Base-by-base conservation (phyloP, 2,113 vertebrate species). In the Takifugu flavidus region DNA sequence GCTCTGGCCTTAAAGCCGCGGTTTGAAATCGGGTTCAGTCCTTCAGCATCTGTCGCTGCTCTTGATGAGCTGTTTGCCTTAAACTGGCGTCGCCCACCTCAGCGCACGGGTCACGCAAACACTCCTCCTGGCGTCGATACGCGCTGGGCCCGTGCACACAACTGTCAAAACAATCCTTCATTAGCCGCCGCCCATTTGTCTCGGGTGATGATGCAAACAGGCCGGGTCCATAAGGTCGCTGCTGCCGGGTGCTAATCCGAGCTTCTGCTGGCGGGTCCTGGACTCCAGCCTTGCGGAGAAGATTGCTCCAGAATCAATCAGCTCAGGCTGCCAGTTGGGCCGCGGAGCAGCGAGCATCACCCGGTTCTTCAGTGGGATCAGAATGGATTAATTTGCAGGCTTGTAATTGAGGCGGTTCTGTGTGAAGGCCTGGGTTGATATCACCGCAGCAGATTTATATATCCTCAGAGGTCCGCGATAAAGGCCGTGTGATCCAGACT, bases 321-420 rank as follows among this genome's bases (percentile, higher is more conserved):
- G 89, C 88, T 87, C 85, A 90, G 89, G 74, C 88, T 88, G 88
- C 71, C 75, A 86, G 83, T 78, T 91, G 90, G 91, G 91, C 82
- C 90, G 84, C 79, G 59, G 91, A 89, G 91, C 91, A 90, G 88
- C 64, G 79, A 84, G 92, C 89, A 89, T 77, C 83, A 87, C 89
- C 90, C 86, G 74, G 86, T 85, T 91, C 89, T 90, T 90, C 89
- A 81, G 73, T 75, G 69, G 92, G 90, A 90, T 94, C 91, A 92
- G 86, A 85, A 86, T 84, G 88, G 92, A 94, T 95, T 94, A 94
- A 86, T 80, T 91, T 88, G 92, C 90, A 78, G 72, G 77, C 82
- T 88, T 85, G 88, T 90, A 89, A 91, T 87, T 90, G 87, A 83
- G 79, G 73, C 74, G 61, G 49, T 63, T 75, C 51, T 57, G 76